Evolutionary conservation across 30 jellyfish, hydroid and myxozoan species (phyloP).

Genomic region (Morbakka virulenta): DNA sequence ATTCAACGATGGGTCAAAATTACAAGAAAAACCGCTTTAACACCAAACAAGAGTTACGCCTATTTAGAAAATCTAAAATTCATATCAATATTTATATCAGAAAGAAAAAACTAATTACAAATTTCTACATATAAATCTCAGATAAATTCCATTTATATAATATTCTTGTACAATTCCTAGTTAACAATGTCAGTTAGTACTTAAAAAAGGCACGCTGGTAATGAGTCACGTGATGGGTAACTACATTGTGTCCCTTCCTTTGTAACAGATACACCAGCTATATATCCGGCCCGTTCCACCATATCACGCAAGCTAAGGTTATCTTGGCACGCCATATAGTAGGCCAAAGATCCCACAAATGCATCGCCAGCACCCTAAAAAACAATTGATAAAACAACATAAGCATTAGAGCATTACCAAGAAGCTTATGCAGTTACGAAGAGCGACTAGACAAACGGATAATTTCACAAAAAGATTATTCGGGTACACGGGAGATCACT

Average conservation of each 20-base stretch:
- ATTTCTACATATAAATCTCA: too few species aligned
- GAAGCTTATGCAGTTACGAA: too few species aligned
- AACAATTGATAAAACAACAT: background rate
- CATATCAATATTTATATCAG: too few species aligned
- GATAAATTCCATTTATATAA: too few species aligned
- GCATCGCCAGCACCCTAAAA: slow-evolving; percentile 99
- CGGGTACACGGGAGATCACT: too few species aligned
- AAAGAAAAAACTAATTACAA: too few species aligned
- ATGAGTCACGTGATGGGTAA: slow-evolving; percentile 44
- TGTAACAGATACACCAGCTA: slow-evolving; percentile 82
- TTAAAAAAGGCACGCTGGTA: slow-evolving; percentile 41
- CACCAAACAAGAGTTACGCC: too few species aligned
- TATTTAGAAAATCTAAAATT: too few species aligned
- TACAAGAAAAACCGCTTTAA: too few species aligned
- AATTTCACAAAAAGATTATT: too few species aligned
- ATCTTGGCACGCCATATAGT: slow-evolving; percentile 42
- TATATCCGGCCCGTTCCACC: slow-evolving; percentile 54
- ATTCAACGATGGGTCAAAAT: too few species aligned
- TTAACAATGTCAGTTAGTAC: background rate
- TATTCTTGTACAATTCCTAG: background rate
- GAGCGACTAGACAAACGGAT: too few species aligned
- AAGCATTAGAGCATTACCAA: background rate
- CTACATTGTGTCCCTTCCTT: slow-evolving; percentile 91
- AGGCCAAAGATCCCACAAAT: slow-evolving; percentile 90
- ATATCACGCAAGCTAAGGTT: slow-evolving; percentile 27